Percentiles rank a stretch among this genome's conserved stretches.
Evolutionary conservation across 2,113 vertebrate genomes (phyloP).

Genomic region (Passerina amoena): DNA sequence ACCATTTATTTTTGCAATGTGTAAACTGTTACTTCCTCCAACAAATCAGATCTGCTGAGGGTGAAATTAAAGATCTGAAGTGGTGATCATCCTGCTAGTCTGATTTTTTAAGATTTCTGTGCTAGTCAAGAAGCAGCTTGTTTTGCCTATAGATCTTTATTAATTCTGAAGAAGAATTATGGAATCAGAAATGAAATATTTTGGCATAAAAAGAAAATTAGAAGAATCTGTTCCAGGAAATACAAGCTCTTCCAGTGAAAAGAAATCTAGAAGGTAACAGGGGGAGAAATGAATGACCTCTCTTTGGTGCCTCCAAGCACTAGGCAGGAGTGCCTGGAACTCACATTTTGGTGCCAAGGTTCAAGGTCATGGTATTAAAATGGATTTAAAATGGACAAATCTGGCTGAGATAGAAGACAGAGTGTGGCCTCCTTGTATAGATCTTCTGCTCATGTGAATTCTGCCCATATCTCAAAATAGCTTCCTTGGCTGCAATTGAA

Average conservation of each 20-base stretch:
- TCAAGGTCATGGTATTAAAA: constrained; percentile 19
- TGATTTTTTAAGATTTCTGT: constrained; percentile 30
- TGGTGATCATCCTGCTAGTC: constrained; percentile 18
- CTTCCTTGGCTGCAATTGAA: not conserved
- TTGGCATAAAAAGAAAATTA: constrained; percentile 21
- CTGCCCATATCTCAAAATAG: not conserved
- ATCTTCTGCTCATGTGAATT: not conserved
- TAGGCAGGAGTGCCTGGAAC: constrained; percentile 28
- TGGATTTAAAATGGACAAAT: constrained; percentile 20
- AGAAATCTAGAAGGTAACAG: not conserved
- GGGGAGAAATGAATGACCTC: not conserved
- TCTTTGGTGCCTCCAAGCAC: constrained; percentile 14
- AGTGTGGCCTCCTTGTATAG: not conserved
- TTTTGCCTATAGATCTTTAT: constrained; percentile 12
- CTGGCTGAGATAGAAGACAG: not conserved
- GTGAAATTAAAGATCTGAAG: constrained; percentile 54
- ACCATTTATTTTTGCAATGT: constrained; percentile 62
- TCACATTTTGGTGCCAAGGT: constrained; percentile 19
- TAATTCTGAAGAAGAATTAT: constrained; percentile 1
- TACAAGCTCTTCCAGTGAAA: not conserved
- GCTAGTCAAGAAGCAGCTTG: not conserved
- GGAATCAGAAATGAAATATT: constrained; percentile 36
- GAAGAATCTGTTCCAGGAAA: constrained; percentile 9
- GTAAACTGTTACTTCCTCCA: constrained; percentile 71
- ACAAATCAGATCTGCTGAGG: constrained; percentile 58